Evolutionary conservation across 2,113 vertebrate species (phyloP), one percentile per base, ranked within the genome.

Genomic region (Amphiprion ocellaris): DNA sequence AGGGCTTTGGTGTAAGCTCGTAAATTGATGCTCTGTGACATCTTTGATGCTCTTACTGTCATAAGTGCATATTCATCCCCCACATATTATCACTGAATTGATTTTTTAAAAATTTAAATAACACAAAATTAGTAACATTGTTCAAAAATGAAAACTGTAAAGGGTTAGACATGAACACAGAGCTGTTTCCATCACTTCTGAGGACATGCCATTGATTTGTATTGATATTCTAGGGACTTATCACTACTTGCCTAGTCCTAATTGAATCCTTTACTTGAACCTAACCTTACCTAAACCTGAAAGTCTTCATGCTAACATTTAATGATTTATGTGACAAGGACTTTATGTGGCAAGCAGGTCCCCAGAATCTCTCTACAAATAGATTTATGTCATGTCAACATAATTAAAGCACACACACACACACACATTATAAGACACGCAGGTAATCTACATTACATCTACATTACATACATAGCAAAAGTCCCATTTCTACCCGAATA

Each of bases 41-140:
- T 82, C 58, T 89, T 74, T 89, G 81, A 90, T 80, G 79, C 1
- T 74, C 79, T 93, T 88, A 88, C 72, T 84, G 81, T 85, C 80
- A 87, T 77, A 52, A 81, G 30, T 41, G 60, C 50, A 80, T 69
- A 59, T 50, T 90, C 91, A 93, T 91, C 87, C 79, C 56, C 24
- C 61, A 37, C 64, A 66, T 81, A 47, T 49, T 72, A 52, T 81
- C 63, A 69, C 72, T 74, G 72, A 71, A 73, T 87, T 77, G 81
- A 86, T 81, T 66, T 70, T 69, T 6, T 50, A 21, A 21, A 21
- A 21, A 21, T 90, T 90, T 87, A 70, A 89, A 91, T 83, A 86
- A 85, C 64, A 68, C 64, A 21, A 66, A 77, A 55, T 23, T 73
- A 19, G n/a, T 33, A 73, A 79, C 54, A 69, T 81, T 84, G 66